Evolutionary conservation across 2,797 vertebrate genomes (phyloP).

Genomic region (Myripristis murdjan): DNA sequence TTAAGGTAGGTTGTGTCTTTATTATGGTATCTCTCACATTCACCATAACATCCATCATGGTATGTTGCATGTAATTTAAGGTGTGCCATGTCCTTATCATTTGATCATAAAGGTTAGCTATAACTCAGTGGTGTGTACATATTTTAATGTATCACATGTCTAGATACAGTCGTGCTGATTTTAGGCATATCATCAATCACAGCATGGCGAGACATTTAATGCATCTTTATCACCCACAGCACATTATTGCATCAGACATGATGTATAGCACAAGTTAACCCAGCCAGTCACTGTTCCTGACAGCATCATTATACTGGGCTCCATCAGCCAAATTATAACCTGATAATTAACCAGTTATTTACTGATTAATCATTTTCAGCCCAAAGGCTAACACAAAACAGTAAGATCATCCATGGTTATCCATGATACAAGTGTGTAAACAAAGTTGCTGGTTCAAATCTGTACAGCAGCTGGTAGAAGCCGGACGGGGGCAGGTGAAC

Average conservation of each 20-base stretch:
- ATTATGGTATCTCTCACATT: conserved; percentile 3
- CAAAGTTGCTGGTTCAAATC: too few relatives aligned
- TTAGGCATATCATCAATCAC: conserved; percentile 13
- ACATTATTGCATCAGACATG: not conserved
- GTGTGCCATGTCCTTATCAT: conserved; percentile 6
- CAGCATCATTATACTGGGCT: too few relatives aligned
- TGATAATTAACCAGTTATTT: not conserved
- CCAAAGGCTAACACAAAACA: too few relatives aligned
- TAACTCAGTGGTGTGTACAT: conserved; percentile 14
- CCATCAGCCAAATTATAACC: not conserved
- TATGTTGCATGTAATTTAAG: conserved; percentile 3
- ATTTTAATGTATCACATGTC: not conserved
- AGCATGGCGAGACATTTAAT: not conserved
- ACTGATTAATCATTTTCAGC: too few relatives aligned
- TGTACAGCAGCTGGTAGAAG: too few relatives aligned
- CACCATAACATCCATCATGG: conserved; percentile 38
- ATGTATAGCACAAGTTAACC: not conserved
- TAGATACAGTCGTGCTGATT: not conserved
- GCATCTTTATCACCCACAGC: not conserved
- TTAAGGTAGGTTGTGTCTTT: conserved; percentile 23
- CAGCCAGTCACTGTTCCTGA: not conserved
- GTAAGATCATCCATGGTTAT: too few relatives aligned
- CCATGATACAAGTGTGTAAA: too few relatives aligned
- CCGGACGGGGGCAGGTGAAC: too few relatives aligned
- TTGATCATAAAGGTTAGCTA: conserved; percentile 6